phyloP scores from a whole-genome alignment of 2,888 invertebrate genomes.

The Pammene aurita region DNA sequence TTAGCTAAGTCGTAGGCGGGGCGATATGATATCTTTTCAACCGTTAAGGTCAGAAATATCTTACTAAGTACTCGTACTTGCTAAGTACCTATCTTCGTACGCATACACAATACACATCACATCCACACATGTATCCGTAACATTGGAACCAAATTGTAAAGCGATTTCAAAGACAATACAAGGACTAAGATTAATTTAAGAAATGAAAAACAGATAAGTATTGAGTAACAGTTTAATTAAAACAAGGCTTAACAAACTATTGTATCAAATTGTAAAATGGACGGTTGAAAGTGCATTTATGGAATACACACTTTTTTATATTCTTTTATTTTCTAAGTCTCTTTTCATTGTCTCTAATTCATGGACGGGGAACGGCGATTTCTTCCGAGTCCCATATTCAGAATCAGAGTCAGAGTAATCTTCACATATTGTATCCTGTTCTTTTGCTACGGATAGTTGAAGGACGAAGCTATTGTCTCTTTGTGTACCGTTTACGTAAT shows the following conservation, averaged over 20 bases:
- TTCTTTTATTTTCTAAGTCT: slow-evolving; percentile 11
- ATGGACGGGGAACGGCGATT: slow-evolving; percentile 6
- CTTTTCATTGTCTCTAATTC: slow-evolving; percentile 18
- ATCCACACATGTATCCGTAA: no score
- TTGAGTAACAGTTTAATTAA: no score
- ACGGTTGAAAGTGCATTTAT: no score
- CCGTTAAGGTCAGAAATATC: background rate
- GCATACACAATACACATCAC: no score
- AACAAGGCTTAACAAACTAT: background rate
- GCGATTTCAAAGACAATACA: no score
- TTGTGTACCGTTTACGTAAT: slow-evolving; percentile 5
- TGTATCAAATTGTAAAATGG: background rate
- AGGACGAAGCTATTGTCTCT: slow-evolving; percentile 12
- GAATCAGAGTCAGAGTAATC: background rate
- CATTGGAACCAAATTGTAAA: no score
- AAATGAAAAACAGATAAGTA: no score
- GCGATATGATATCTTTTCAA: background rate
- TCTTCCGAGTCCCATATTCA: slow-evolving; percentile 7
- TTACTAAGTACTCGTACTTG: no score
- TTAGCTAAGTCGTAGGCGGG: slow-evolving; percentile 10
- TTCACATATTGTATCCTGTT: slow-evolving; percentile 3
- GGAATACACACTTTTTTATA: background rate
- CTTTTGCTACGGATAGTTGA: background rate
- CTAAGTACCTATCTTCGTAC: no score
- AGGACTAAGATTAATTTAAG: no score